A percentile compares a stretch with the other conserved stretches of the same genome.
These are phyloP conservation scores for Phataginus tricuspis DNA, from an alignment of 2,797 vertebrate genomes.

Conservation along the genomic window DNA sequence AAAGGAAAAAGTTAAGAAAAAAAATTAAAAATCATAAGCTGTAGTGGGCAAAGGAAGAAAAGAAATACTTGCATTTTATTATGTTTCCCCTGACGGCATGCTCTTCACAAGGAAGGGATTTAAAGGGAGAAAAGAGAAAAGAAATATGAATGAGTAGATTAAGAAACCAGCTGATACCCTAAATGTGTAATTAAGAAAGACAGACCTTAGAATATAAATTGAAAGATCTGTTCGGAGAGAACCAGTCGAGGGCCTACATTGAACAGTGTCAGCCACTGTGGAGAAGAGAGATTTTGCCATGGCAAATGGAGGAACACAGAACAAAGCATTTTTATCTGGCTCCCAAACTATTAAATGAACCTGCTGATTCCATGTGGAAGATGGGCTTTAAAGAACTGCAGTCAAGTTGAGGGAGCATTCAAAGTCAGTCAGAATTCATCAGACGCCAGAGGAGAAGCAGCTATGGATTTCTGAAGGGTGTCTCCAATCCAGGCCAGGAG, in stretches of 20 bases:
- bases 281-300: slow-evolving; percentile 61
- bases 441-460: background rate
- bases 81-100: slow-evolving; percentile 37
- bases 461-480: background rate
- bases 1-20: background rate
- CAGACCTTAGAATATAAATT: slow-evolving; percentile 64
- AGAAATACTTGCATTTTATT: slow-evolving; percentile 17
- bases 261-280: slow-evolving; percentile 50
- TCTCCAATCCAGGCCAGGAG: slow-evolving; percentile 8
- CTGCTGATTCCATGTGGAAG: slow-evolving; percentile 58
- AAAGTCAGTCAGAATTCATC: slow-evolving; percentile 23
- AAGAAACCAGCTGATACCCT: slow-evolving; percentile 59
- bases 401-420: background rate
- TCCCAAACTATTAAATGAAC: slow-evolving; percentile 65
- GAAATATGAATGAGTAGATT: slow-evolving; percentile 51
- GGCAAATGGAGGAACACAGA: slow-evolving; percentile 57
- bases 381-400: slow-evolving; percentile 36
- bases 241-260: slow-evolving; percentile 43
- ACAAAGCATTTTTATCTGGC: slow-evolving; percentile 64
- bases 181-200: slow-evolving; percentile 60
- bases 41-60: background rate
- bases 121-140: slow-evolving; percentile 55
- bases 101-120: slow-evolving; percentile 47
- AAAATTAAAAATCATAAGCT: background rate
- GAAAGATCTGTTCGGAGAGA: slow-evolving; percentile 61